Conservation (phyloP, 1,140 invertebrate species). For the Bombus haemorrhoidalis region DNA sequence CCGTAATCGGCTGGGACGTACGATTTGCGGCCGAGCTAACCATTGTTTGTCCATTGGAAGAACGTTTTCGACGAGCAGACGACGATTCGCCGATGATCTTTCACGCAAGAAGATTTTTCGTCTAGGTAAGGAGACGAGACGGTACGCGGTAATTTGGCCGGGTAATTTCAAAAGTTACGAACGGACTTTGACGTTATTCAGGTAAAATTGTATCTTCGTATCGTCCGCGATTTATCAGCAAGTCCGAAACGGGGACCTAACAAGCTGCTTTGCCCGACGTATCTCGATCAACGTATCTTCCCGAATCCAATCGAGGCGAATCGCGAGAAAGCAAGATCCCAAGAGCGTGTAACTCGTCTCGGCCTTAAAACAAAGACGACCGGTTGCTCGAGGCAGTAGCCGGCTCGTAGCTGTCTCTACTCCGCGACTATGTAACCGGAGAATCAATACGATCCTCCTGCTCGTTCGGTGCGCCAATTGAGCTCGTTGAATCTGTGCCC, state of each 20-base stretch:
- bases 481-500: slow-evolving; percentile 82
- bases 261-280: background rate
- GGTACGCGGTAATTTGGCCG: too few relatives aligned
- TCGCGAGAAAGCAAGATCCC: background rate
- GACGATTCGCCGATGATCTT: background rate
- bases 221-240: too few relatives aligned
- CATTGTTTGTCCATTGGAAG: slow-evolving; percentile 6
- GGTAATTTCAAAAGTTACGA: too few relatives aligned
- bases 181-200: too few relatives aligned
- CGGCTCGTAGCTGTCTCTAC: slow-evolving; percentile 51
- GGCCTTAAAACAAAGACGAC: slow-evolving; percentile 12
- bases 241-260: too few relatives aligned
- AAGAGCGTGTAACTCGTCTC: background rate
- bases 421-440: slow-evolving; percentile 69
- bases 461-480: slow-evolving; percentile 78
- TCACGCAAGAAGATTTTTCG: too few relatives aligned
- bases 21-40: slow-evolving; percentile 19
- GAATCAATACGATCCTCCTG: slow-evolving; percentile 79
- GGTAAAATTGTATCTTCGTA: too few relatives aligned
- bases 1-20: slow-evolving; percentile 43
- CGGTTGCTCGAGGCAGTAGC: slow-evolving; percentile 48
- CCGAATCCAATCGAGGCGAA: background rate
- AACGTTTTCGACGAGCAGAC: background rate
- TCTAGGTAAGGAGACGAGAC: too few relatives aligned
- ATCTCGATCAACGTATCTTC: background rate